Conservation (phyloP, 2,888 invertebrate genomes). For the Drosophila percnosoma region DNA sequence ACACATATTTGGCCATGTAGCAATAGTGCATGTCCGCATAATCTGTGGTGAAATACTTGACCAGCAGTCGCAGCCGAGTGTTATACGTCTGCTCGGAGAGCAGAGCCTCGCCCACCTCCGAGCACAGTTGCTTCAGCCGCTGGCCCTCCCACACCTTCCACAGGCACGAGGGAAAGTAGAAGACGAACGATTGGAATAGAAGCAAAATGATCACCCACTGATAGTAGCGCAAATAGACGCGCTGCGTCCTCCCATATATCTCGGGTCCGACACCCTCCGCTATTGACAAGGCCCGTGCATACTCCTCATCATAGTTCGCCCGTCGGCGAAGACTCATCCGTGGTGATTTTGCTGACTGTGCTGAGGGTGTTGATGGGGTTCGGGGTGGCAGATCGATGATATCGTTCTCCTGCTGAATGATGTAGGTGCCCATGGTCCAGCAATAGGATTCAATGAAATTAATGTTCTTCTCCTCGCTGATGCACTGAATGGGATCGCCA, state of each 20-base stretch:
- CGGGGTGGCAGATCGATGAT: conserved; percentile 1
- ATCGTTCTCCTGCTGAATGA: conserved; percentile 73
- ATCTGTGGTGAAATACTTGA: conserved; percentile 82
- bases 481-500: conserved; percentile 93
- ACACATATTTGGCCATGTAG: conserved; percentile 89
- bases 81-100: conserved; percentile 78
- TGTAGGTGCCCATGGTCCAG: conserved; percentile 92
- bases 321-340: conserved; percentile 27
- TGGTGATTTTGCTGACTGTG: background rate
- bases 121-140: conserved; percentile 84
- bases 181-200: conserved; percentile 80
- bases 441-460: conserved; percentile 91
- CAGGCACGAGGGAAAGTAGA: conserved; percentile 82
- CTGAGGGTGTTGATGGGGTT: background rate
- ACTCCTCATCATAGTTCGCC: conserved; percentile 56
- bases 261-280: conserved; percentile 78
- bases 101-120: conserved; percentile 79
- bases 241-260: conserved; percentile 62
- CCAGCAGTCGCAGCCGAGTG: conserved; percentile 71
- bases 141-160: conserved; percentile 85
- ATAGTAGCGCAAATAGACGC: conserved; percentile 83
- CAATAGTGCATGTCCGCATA: conserved; percentile 81
- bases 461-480: conserved; percentile 86
- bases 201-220: conserved; percentile 84
- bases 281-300: conserved; percentile 61